Evolutionary conservation across 2,113 vertebrate species (phyloP), one percentile per base, ranked within the genome.

Genomic region (Sula dactylatra): DNA sequence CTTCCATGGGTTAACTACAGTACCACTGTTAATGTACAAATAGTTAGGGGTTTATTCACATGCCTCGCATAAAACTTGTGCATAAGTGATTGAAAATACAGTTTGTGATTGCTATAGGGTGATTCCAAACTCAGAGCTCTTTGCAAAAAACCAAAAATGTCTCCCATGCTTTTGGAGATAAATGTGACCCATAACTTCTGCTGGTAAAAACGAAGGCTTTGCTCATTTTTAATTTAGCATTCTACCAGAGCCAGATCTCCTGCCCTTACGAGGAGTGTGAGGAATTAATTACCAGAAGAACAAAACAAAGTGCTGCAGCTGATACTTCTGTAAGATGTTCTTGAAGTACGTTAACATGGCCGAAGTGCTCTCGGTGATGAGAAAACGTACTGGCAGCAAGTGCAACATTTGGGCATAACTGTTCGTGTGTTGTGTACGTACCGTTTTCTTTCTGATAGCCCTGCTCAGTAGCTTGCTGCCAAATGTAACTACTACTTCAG

Each of bases 381-480:
- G 50, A 38, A 87, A 66, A 61, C 13, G 25, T 0, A 0, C 32
- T 42, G 42, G 24, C 55, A 64, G 29, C 32, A n/a, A 13, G 32
- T 1, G n/a, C 65, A 26, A 22, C 3, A 11, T 38, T 73, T 29
- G 73, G 31, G 31, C 54, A 45, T 2, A 21, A 81, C 32, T 2
- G 1, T 2, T n/a, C 6, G 13, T 13, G 45, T 52, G 36, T 14
- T 16, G 10, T 38, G 24, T 13, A 21, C 0, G 2, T 31, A 4
- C 24, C 11, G 73, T 69, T 42, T 24, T 50, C 31, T 58, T 55
- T 74, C 84, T 27, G 32, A 32, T 2, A 40, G 54, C 71, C 36
- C 56, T 76, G 25, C 64, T 73, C 77, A 18, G 29, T 27, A 70
- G 55, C 49, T 38, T 74, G 38, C 40, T 74, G 67, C 67, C 76